Conservation (phyloP, 1,140 invertebrate genomes). For the Trichomalopsis sarcophagae region DNA sequence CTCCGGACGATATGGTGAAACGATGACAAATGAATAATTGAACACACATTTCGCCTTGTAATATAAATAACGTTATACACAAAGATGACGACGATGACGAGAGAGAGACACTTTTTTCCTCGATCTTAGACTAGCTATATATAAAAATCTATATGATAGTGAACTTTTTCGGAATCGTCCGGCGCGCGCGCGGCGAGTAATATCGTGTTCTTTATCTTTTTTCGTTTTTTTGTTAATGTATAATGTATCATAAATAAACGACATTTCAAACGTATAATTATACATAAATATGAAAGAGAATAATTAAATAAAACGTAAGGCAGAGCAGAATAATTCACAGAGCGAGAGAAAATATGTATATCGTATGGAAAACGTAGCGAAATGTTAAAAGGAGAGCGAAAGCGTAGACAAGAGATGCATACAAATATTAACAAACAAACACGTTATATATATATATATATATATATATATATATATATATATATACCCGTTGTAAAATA, state of each 20-base stretch:
- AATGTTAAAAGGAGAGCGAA: background rate
- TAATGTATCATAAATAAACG: slow-evolving; percentile 6
- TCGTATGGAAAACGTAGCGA: background rate
- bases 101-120: slow-evolving; percentile 26
- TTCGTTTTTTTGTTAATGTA: slow-evolving; percentile 5
- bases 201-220: slow-evolving; percentile 1
- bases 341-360: background rate
- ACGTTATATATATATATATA: background rate
- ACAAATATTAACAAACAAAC: background rate
- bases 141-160: background rate
- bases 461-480: background rate
- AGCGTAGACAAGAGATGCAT: background rate
- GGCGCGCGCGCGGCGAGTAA: background rate
- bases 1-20: background rate
- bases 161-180: slow-evolving; percentile 32
- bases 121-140: slow-evolving; percentile 12
- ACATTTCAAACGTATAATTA: too few species aligned
- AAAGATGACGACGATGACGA: background rate
- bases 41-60: slow-evolving; percentile 34
- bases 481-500: slow-evolving; percentile 42
- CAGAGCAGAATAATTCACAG: background rate
- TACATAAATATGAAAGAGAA: background rate
- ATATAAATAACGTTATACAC: slow-evolving; percentile 13
- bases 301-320: background rate
- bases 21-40: background rate